phyloP scores from a whole-genome alignment of 1,140 invertebrate genomes.

The Macrotrachela quadricornifera region DNA sequence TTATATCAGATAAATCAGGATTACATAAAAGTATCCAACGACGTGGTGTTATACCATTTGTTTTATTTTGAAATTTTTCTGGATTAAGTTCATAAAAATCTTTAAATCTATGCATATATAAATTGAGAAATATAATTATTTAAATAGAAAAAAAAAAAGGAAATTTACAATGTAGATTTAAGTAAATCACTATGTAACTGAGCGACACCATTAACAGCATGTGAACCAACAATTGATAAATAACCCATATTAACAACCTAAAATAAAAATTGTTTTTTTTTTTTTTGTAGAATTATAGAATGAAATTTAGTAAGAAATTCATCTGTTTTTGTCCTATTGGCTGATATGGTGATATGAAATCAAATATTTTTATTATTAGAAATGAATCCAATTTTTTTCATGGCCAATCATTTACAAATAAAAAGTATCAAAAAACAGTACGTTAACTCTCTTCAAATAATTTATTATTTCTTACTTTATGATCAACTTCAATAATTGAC shows the following conservation, averaged over 20 bases:
- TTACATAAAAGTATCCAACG: slow-evolving; percentile 89
- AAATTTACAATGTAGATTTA: slow-evolving; percentile 35
- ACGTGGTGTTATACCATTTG: slow-evolving; percentile 89
- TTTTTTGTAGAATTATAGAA: too few relatives aligned
- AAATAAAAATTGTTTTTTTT: too few relatives aligned
- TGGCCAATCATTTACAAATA: too few relatives aligned
- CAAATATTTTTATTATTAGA: too few relatives aligned
- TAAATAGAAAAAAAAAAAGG: too few relatives aligned
- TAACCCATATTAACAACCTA: slow-evolving; percentile 64
- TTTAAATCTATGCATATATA: slow-evolving; percentile 37
- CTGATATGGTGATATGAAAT: too few relatives aligned
- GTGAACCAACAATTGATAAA: slow-evolving; percentile 79
- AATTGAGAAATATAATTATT: too few relatives aligned
- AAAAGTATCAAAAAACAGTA: too few relatives aligned
- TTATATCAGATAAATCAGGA: slow-evolving; percentile 73
- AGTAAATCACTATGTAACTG: slow-evolving; percentile 89
- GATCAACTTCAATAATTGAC: slow-evolving; percentile 46
- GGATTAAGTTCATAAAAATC: slow-evolving; percentile 87
- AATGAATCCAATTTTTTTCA: too few relatives aligned
- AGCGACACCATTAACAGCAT: slow-evolving; percentile 93
- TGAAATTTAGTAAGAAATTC: too few relatives aligned
- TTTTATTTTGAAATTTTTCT: slow-evolving; percentile 96
- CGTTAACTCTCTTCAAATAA: too few relatives aligned
- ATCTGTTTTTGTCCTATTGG: too few relatives aligned
- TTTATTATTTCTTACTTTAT: slow-evolving; percentile 47